Conservation (phyloP, 37 sponge, comb jelly and placozoan genomes). For the Petrosia ficiformis region DNA sequence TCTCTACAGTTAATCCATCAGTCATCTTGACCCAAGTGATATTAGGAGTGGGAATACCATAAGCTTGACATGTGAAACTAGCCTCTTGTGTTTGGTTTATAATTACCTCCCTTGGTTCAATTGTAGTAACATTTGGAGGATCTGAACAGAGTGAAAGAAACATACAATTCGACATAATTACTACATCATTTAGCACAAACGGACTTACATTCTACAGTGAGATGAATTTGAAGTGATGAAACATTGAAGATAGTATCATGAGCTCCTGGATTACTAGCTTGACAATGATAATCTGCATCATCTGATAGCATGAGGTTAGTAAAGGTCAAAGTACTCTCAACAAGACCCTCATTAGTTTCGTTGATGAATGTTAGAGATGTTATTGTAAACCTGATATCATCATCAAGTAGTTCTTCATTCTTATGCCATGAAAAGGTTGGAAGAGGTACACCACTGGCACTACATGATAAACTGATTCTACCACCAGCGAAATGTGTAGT, state of each 20-base stretch:
- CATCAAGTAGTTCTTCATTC: not conserved
- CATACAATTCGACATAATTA: no score
- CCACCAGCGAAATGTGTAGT: slow-evolving; percentile 11
- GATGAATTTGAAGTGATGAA: not conserved
- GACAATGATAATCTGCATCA: slow-evolving; percentile 7
- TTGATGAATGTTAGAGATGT: not conserved
- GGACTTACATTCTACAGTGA: slow-evolving; percentile 7
- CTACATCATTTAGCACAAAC: no score
- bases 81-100: slow-evolving; percentile 8
- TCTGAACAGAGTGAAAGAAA: no score
- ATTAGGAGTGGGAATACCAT: slow-evolving; percentile 20
- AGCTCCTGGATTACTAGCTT: slow-evolving; percentile 8
- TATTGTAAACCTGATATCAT: not conserved
- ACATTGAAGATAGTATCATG: not conserved
- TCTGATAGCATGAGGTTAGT: not conserved
- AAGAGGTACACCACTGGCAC: slow-evolving; percentile 5
- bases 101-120: slow-evolving; percentile 1
- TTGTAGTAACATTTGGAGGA: slow-evolving; percentile 7
- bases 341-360: not conserved
- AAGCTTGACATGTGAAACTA: slow-evolving; percentile 9
- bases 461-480: not conserved
- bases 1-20: not conserved
- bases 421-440: slow-evolving; percentile 11
- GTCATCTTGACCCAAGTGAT: slow-evolving; percentile 17
- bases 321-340: not conserved